These are phyloP conservation scores for Rhagophthalmus giganteus DNA, from an alignment of 2,888 invertebrate species.

Conservation along the genomic window DNA sequence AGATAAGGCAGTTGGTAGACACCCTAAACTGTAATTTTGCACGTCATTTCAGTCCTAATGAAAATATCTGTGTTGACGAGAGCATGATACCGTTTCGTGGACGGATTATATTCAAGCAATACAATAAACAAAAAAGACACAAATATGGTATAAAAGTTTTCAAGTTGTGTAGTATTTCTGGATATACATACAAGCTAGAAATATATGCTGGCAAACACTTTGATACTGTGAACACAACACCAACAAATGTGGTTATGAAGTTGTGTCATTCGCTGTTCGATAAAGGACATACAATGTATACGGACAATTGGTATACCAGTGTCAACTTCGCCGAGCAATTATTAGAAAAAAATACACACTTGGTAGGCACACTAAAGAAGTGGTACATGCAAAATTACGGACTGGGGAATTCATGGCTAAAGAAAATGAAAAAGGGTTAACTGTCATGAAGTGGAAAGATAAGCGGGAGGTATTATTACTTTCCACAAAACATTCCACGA, in stretches of 20 bases:
- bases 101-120: neutral
- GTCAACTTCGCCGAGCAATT: conserved; percentile 5
- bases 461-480: conserved; percentile 41
- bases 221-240: neutral
- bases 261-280: conserved; percentile 3
- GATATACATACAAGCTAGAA: conserved; percentile 3
- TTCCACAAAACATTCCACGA: conserved; percentile 44
- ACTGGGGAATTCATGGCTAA: conserved; percentile 35
- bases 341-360: conserved; percentile 3
- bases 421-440: conserved; percentile 42
- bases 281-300: conserved; percentile 13
- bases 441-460: conserved; percentile 40
- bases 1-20: neutral
- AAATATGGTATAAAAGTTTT: conserved; percentile 3
- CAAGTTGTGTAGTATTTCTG: neutral
- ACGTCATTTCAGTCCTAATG: neutral
- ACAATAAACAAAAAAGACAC: neutral
- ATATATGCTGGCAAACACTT: neutral
- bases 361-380: conserved; percentile 21
- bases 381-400: conserved; percentile 42
- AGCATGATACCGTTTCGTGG: neutral
- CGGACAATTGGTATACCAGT: conserved; percentile 23
- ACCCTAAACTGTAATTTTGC: neutral
- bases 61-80: neutral
- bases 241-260: neutral